Percentiles rank a stretch among this genome's conserved stretches.
These are phyloP conservation scores for Megalops atlanticus DNA, from an alignment of 2,113 vertebrate species.

Conservation along the genomic window DNA sequence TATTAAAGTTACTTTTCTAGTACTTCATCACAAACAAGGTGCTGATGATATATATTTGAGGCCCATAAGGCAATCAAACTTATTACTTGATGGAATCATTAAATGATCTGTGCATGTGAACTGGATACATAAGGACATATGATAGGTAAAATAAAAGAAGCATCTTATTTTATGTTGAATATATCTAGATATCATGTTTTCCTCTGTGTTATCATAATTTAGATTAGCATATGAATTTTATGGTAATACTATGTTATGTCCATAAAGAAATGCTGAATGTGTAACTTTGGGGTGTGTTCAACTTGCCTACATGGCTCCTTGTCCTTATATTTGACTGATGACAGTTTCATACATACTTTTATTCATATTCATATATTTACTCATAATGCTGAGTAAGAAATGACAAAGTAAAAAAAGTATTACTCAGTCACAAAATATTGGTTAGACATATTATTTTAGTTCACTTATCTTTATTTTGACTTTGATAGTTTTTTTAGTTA, in stretches of 20 bases:
- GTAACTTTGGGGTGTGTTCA: not conserved
- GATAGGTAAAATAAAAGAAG: conserved; percentile 17
- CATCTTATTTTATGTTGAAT: conserved; percentile 9
- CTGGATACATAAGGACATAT: conserved; percentile 53
- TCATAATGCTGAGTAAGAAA: not conserved
- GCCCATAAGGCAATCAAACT: conserved; percentile 63
- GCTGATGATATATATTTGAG: conserved; percentile 69
- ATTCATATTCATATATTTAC: not conserved
- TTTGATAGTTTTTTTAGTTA: not conserved
- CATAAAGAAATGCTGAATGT: conserved; percentile 9
- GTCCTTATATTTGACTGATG: not conserved
- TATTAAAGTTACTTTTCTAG: conserved; percentile 63
- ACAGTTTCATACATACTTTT: no score
- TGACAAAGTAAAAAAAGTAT: not conserved
- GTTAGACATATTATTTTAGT: not conserved
- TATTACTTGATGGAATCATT: conserved; percentile 43
- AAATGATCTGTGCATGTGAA: conserved; percentile 51
- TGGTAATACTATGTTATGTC: not conserved
- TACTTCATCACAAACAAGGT: conserved; percentile 71
- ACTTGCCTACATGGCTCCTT: not conserved
- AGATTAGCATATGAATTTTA: conserved; percentile 15
- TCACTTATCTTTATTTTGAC: not conserved
- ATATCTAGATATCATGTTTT: conserved; percentile 50
- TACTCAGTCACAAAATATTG: no score
- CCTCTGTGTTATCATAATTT: conserved; percentile 48